Evolutionary conservation across 2,797 vertebrate genomes (phyloP).

Genomic region (Cichlasoma orientale): DNA sequence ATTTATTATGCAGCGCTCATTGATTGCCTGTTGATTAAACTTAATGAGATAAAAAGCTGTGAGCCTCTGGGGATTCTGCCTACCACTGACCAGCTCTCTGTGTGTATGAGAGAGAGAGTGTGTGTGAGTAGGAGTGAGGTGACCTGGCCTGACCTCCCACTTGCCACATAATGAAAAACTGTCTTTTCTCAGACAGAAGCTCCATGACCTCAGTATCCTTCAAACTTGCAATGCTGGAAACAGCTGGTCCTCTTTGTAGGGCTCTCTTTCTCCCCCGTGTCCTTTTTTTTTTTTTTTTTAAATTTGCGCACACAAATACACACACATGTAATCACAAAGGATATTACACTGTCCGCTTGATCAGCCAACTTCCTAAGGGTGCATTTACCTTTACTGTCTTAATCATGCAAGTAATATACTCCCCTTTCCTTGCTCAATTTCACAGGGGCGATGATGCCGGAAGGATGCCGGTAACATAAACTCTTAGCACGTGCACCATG

Average conservation of each 20-base stretch:
- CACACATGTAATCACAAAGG: constrained; percentile 37
- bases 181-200: constrained; percentile 39
- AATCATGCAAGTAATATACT: constrained; percentile 52
- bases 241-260: constrained; percentile 15
- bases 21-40: constrained; percentile 46
- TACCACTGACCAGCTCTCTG: constrained; percentile 11
- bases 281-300: not conserved
- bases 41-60: constrained; percentile 31
- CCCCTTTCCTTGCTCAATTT: constrained; percentile 50
- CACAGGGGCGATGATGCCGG: constrained; percentile 26
- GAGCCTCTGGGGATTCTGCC: not conserved
- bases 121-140: not conserved
- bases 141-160: constrained; percentile 44
- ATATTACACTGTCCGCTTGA: constrained; percentile 55
- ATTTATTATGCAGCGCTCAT: not conserved
- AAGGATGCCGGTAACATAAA: constrained; percentile 26
- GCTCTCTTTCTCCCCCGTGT: not conserved
- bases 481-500: not conserved
- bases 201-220: constrained; percentile 62
- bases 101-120: not conserved
- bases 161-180: constrained; percentile 58
- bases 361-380: constrained; percentile 53
- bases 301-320: not conserved
- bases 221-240: constrained; percentile 55
- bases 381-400: constrained; percentile 49